phyloP scores from a whole-genome alignment of 2,113 vertebrate genomes.

The Charadrius vociferus region DNA sequence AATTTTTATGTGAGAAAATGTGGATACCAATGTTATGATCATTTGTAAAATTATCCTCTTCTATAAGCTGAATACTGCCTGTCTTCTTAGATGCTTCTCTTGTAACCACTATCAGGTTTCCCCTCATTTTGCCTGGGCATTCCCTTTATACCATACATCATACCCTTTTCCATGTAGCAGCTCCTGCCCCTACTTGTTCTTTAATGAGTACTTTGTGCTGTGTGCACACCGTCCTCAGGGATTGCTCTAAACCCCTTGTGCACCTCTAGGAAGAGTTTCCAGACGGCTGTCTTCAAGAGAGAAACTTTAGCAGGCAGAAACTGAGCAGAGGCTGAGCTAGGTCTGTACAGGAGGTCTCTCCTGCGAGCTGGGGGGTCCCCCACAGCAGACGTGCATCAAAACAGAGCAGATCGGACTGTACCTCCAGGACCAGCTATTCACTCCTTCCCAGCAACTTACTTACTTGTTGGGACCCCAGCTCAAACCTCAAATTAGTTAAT shows the following conservation, averaged over 20 bases:
- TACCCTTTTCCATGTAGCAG: not conserved
- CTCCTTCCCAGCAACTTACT: not conserved
- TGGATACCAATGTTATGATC: not conserved
- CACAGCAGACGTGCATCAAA: not conserved
- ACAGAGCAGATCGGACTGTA: not conserved
- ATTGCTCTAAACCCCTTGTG: not conserved
- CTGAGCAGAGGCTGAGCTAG: not conserved
- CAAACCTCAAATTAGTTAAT: not conserved
- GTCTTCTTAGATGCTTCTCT: not conserved
- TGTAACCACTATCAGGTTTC: not conserved
- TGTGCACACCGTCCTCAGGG: not conserved
- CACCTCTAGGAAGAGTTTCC: not conserved
- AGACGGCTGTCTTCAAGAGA: not conserved
- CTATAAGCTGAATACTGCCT: not conserved
- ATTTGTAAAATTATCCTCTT: not conserved
- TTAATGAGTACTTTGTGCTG: not conserved
- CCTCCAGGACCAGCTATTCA: not conserved
- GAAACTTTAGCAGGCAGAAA: not conserved
- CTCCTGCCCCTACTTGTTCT: not conserved
- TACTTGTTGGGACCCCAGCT: not conserved
- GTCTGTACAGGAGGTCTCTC: not conserved
- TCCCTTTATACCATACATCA: not conserved
- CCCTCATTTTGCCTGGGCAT: not conserved
- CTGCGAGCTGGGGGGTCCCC: not conserved
- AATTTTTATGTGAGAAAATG: not conserved